Base-by-base conservation (phyloP, 2,888 invertebrate genomes). In the Rosalia funebris region DNA sequence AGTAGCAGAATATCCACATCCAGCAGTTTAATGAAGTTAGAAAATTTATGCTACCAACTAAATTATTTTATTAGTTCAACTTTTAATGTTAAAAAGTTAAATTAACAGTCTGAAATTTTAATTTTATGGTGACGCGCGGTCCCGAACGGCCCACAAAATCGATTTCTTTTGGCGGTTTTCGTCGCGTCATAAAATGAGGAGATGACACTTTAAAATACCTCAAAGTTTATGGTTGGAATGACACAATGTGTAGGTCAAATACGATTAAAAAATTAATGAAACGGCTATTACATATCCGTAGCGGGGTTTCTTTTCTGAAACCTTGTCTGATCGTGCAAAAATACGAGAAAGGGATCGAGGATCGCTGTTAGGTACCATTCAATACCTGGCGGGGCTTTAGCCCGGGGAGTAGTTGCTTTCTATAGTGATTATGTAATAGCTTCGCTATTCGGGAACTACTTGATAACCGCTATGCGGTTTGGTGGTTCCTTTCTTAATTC, bases 11-110 rank as follows among this genome's bases (percentile, higher is more conserved):
- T n/a, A n/a, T n/a, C n/a, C n/a, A n/a, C n/a, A n/a, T n/a, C n/a
- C n/a, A n/a, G n/a, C n/a, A n/a, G n/a, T 58, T 58, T 58, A 58
- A 58, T 44, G 46, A 52, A 58, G 58, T 53, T 58, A 19, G 50
- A 37, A 45, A 53, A 47, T 53, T 53, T 39, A 17, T 42, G 45
- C 19, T 45, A n/a, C 45, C 45, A 31, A 7, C 45, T 45, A 39
- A 58, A 53, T 58, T 52, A 53, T 58, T 52, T 53, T 20, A 39
- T 20, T 53, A 58, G 53, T 53, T 32, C 11, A 58, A 45, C 20
- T 50, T 50, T 50, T 50, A 37, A 32, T 34, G 52, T 17, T 53
- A 25, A 34, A 53, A 53, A 58, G 53, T 58, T 58, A 53, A 52
- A 58, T 58, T 53, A 53, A 45, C 58, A 53, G 36, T 58, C 53